phyloP scores from a whole-genome alignment of 2,113 vertebrate species.

The Noturus placidus region DNA sequence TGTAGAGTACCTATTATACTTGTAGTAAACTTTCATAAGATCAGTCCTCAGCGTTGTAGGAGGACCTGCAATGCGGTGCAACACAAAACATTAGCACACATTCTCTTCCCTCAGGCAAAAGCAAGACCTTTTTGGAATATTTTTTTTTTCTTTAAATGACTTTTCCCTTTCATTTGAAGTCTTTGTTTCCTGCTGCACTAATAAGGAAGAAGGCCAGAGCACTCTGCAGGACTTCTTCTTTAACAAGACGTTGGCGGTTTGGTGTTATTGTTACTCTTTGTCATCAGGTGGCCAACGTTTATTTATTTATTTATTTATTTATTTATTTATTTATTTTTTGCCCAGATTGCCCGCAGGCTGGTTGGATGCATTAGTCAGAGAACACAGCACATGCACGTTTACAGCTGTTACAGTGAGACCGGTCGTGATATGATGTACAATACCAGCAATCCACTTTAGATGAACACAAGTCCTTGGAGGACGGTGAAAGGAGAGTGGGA shows the following conservation, averaged over 20 bases:
- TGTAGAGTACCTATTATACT: neutral
- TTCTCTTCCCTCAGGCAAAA: neutral
- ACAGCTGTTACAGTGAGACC: neutral
- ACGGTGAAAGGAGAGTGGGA: neutral
- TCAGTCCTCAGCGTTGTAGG: neutral
- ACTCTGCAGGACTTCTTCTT: neutral
- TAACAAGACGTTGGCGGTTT: neutral
- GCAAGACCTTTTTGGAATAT: too few relatives aligned
- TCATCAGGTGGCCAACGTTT: neutral
- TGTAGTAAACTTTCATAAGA: neutral
- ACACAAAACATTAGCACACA: neutral
- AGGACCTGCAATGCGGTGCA: neutral
- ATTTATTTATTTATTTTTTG: neutral
- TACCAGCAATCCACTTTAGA: neutral
- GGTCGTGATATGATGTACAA: neutral
- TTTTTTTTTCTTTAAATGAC: neutral
- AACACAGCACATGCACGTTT: neutral
- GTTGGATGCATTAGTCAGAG: neutral
- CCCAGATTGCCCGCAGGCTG: neutral
- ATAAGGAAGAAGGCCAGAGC: neutral
- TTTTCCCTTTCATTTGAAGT: neutral
- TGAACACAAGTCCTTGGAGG: neutral
- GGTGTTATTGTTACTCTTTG: constrained; percentile 4
- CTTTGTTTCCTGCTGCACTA: neutral
- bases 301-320: neutral